Conservation (phyloP, 92 coral and sea anemone species). For the Epizoanthus fatuus region DNA sequence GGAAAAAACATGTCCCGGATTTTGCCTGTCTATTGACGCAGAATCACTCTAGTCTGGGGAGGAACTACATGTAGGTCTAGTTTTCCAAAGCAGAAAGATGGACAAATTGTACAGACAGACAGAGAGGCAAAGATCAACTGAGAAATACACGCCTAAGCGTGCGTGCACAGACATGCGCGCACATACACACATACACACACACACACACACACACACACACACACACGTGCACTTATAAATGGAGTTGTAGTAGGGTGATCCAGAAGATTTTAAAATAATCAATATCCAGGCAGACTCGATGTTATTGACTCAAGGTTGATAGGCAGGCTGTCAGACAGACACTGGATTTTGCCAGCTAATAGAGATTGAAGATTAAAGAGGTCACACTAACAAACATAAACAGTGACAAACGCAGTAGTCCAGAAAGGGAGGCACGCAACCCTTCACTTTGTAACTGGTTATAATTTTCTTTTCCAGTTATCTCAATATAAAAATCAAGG, state of each 20-base stretch:
- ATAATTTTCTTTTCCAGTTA: conserved; percentile 65
- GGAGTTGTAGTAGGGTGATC: too few relatives aligned
- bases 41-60: too few relatives aligned
- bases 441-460: background rate
- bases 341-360: too few relatives aligned
- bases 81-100: too few relatives aligned
- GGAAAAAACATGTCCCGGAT: background rate
- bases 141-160: background rate
- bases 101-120: background rate
- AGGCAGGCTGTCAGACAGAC: background rate
- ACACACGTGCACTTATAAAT: too few relatives aligned
- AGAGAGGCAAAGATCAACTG: background rate
- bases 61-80: too few relatives aligned
- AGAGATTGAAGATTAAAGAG: too few relatives aligned
- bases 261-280: too few relatives aligned
- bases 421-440: background rate
- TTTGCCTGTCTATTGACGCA: too few relatives aligned
- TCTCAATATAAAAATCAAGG: conserved; percentile 91
- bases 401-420: too few relatives aligned
- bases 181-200: background rate
- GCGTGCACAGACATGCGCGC: background rate
- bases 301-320: background rate
- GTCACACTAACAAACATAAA: background rate
- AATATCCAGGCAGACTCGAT: too few relatives aligned
- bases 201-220: background rate